These are phyloP conservation scores for Phoxinus phoxinus DNA, from an alignment of 2,113 vertebrate genomes.

Conservation along the genomic window DNA sequence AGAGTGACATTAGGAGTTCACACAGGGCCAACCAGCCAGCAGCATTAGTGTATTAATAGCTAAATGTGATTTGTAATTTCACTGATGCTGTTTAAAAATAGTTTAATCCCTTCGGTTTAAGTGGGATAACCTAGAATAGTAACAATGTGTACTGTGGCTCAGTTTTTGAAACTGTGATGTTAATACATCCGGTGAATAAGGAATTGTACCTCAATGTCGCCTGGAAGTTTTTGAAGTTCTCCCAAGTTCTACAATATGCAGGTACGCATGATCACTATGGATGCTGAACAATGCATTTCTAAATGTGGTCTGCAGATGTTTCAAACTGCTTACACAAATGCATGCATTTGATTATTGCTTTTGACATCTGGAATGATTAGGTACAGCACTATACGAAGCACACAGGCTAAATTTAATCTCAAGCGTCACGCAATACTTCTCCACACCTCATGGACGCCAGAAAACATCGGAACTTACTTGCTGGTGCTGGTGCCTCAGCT, in stretches of 20 bases:
- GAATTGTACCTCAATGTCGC: constrained; percentile 54
- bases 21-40: background rate
- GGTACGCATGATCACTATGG: constrained; percentile 46
- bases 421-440: constrained; percentile 9
- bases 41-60: constrained; percentile 21
- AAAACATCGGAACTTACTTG: constrained; percentile 65
- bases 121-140: background rate
- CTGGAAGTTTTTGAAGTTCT: constrained; percentile 62
- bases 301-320: constrained; percentile 18
- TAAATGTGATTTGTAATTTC: background rate
- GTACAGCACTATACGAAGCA: background rate
- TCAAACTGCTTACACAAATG: constrained; percentile 10
- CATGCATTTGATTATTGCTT: constrained; percentile 20
- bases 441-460: background rate
- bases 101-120: background rate
- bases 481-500: constrained; percentile 51
- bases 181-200: constrained; percentile 50
- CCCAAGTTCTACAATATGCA: constrained; percentile 67
- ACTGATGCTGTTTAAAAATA: constrained; percentile 20
- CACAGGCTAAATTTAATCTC: background rate
- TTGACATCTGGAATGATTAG: constrained; percentile 3
- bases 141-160: background rate
- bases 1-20: constrained; percentile 17
- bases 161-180: constrained; percentile 32
- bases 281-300: constrained; percentile 25